phyloP scores from a whole-genome alignment of 2,113 vertebrate genomes.

The Macquaria ambigua region DNA sequence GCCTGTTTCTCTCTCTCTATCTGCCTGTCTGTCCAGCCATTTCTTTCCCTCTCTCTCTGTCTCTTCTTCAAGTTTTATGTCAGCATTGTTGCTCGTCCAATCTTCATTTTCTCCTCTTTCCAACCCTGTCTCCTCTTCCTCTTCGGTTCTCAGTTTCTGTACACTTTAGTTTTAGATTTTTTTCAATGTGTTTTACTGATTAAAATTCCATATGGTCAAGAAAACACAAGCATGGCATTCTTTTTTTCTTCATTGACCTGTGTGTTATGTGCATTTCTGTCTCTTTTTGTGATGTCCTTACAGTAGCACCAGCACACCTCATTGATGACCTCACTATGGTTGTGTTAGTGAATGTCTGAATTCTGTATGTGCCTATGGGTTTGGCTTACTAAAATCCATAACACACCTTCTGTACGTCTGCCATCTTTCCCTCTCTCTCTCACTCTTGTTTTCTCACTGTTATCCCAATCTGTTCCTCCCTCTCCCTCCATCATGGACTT shows the following conservation, averaged over 20 bases:
- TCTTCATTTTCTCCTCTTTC: slow-evolving; percentile 9
- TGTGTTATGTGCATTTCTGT: background rate
- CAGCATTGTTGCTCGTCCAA: background rate
- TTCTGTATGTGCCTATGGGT: background rate
- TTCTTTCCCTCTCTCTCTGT: background rate
- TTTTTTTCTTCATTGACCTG: background rate
- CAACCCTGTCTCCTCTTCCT: background rate
- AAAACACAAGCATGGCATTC: background rate
- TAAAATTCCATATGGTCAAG: background rate
- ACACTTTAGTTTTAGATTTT: background rate
- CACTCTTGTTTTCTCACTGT: background rate
- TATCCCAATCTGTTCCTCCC: slow-evolving; percentile 28
- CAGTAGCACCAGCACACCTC: background rate
- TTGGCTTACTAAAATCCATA: slow-evolving; percentile 11
- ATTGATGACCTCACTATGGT: background rate
- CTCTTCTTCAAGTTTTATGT: background rate
- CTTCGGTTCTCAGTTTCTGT: background rate
- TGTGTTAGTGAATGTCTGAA: background rate
- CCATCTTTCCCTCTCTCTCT: slow-evolving; percentile 1
- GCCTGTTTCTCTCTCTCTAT: slow-evolving; percentile 23
- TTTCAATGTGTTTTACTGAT: background rate
- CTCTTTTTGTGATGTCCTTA: background rate
- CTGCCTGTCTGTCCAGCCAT: slow-evolving; percentile 5
- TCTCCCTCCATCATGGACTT: slow-evolving; percentile 42
- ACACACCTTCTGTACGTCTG: background rate